Evolutionary conservation across 1,140 invertebrate genomes (phyloP), one percentile per base, ranked within the genome.

Genomic region (Lordiphosa mommai): DNA sequence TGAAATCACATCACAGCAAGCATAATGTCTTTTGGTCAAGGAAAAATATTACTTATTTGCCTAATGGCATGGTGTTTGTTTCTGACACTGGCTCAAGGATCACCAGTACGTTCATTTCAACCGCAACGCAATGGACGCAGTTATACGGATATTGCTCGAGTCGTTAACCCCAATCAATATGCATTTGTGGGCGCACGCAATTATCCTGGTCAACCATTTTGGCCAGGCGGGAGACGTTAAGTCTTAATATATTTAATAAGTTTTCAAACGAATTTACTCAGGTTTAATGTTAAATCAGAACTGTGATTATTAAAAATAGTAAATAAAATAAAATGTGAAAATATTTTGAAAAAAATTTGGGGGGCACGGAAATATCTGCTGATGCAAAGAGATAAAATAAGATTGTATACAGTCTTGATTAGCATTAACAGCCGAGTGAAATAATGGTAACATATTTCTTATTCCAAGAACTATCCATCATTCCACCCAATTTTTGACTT

Each of bases 161-260:
- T 88, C 2, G 29, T 76, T 0, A 88, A 88, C 65, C 86, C 86
- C 4, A 69, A 88, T 52, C 86, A 46, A 4, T 86, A 85, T 44
- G 77, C 66, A 3, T 72, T 69, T 33, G 63, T 72, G 3, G 77
- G 77, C 20, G 55, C 73, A 1, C 47, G 61, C 2, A 68, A 56
- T 5, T 87, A 72, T 68, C 86, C 86, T 3, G 72, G 64, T 16
- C 86, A 87, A 6, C 86, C 86, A 0, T 87, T 88, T 29, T 84
- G 72, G 63, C 60, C 73, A 5, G 30, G 30, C 7, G 85, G 85
- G 32, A 47, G 66, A 13, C 43, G 61, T 16, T 73, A 46, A 46
- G 12, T 7, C 3, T 10, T 14, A 8, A 4, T 40, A 3, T 8
- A 4, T 7, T 30, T 30, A 17, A 17, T 4, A 40, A 8, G 29